Conservation (phyloP, 2,888 invertebrate species). For the Ophonus ardosiacus region DNA sequence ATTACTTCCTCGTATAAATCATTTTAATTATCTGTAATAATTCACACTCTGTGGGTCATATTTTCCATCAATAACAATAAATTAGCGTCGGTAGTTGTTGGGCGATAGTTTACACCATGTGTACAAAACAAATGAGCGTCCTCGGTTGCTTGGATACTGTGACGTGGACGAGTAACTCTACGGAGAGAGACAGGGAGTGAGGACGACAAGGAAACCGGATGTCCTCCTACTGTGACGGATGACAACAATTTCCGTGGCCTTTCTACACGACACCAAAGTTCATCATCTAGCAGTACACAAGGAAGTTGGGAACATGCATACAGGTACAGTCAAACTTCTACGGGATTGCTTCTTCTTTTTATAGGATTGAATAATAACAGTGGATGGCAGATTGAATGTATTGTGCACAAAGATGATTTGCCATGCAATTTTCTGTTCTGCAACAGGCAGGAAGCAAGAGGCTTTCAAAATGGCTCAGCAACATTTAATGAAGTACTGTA, state of each 20-base stretch:
- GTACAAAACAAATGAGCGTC: constrained; percentile 10
- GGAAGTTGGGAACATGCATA: constrained; percentile 35
- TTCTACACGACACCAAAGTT: constrained; percentile 64
- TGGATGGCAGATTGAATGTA: constrained; percentile 3
- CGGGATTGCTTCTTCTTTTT: constrained; percentile 20
- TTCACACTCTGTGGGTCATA: not conserved
- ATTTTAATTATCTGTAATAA: constrained; percentile 26
- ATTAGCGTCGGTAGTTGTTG: constrained; percentile 28
- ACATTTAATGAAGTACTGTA: too few species aligned
- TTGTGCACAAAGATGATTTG: constrained; percentile 6
- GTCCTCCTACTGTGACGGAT: constrained; percentile 66
- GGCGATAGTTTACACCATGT: constrained; percentile 1
- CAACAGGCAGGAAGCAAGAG: not conserved
- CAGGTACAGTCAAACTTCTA: constrained; percentile 36
- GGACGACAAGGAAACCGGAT: constrained; percentile 50
- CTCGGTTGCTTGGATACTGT: constrained; percentile 26
- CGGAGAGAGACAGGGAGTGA: constrained; percentile 5
- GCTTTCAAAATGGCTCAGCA: not conserved
- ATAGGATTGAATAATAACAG: constrained; percentile 25
- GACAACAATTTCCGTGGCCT: constrained; percentile 67
- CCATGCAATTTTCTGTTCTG: not conserved
- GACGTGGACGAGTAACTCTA: constrained; percentile 43
- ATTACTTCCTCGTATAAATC: not conserved
- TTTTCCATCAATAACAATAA: constrained; percentile 52
- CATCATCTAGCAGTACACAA: constrained; percentile 56